Base-by-base conservation (phyloP, 2,797 vertebrate species). In the Mastacembelus armatus region DNA sequence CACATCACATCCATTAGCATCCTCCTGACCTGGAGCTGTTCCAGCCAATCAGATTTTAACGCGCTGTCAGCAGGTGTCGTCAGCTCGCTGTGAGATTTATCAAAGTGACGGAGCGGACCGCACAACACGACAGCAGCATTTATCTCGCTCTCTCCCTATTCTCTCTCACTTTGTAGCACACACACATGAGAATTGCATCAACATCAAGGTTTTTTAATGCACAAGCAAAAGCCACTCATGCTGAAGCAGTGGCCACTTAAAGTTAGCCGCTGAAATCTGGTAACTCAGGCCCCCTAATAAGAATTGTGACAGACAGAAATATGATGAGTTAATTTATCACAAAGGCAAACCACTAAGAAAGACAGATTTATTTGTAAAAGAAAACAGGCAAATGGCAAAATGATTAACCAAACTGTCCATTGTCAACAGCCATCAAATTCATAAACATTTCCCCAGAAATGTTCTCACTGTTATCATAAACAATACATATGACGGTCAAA, bases 21-120 rank as follows among this genome's bases (percentile, higher is more conserved):
- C 82, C 82, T 69, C 83, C 83, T 89, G 89, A 91, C 87, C 82
- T 79, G 84, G 86, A 87, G 85, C 73, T 54, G 69, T 78, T 88
- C 81, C 87, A 89, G 73, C 92, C 92, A 93, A 93, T 92, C 89
- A 88, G 84, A 86, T 69, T 73, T 69, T 57, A 85, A 81, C 71
- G 74, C 85, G 75, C 80, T 91, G 91, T 92, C 92, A 92, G 90
- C 92, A 92, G 92, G 92, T 93, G 92, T 89, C 80, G 71, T 91
- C 91, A 87, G 84, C 89, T 85, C 56, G 59, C 89, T 84, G 91
- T 80, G 91, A 93, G 89, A 93, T 92, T 91, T 88, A 93, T 93
- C 92, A 93, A 91, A 91, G 89, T 91, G 91, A 91, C 85, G 74
- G 88, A 82, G 86, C 77, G 64, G 84, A 68, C 87, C 36, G 66